Evolutionary conservation across 2,113 vertebrate species (phyloP).

Genomic region (Cynoglossus semilaevis): DNA sequence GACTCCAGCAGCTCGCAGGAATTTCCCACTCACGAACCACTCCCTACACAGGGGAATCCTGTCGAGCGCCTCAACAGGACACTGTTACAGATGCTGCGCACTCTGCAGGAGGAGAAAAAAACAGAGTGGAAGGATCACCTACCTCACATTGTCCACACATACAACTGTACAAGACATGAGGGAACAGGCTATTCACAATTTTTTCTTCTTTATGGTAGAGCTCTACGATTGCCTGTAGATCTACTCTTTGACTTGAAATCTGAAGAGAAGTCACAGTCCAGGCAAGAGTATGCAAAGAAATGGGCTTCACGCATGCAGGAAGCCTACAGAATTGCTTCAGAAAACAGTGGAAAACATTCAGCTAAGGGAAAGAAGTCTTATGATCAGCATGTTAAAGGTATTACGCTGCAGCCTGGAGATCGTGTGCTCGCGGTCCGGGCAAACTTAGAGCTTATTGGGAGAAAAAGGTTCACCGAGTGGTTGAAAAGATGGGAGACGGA

Average conservation of each 20-base stretch:
- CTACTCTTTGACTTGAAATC: constrained; percentile 3
- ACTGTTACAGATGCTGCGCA: neutral
- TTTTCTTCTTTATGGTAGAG: constrained; percentile 11
- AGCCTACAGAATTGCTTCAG: constrained; percentile 21
- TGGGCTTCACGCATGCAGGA: constrained; percentile 8
- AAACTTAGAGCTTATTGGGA: constrained; percentile 23
- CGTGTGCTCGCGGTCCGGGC: constrained; percentile 8
- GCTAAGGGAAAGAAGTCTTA: constrained; percentile 16
- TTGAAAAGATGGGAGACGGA: constrained; percentile 13
- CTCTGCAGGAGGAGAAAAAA: neutral
- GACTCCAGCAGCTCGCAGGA: neutral
- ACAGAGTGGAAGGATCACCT: neutral
- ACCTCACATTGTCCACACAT: neutral
- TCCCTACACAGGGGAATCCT: constrained; percentile 6
- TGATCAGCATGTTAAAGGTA: constrained; percentile 7
- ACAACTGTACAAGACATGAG: constrained; percentile 15
- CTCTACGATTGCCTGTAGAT: constrained; percentile 13
- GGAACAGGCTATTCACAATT: neutral
- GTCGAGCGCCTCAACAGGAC: neutral
- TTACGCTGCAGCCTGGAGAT: constrained; percentile 17
- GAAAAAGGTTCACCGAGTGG: neutral
- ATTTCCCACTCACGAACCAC: neutral
- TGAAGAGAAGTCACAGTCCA: neutral
- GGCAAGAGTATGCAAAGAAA: constrained; percentile 3
- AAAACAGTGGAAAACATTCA: constrained; percentile 20